Percentiles rank a stretch among this genome's conserved stretches.
Conservation (phyloP, 2,113 vertebrate genomes). For the Pollachius pollachius region DNA sequence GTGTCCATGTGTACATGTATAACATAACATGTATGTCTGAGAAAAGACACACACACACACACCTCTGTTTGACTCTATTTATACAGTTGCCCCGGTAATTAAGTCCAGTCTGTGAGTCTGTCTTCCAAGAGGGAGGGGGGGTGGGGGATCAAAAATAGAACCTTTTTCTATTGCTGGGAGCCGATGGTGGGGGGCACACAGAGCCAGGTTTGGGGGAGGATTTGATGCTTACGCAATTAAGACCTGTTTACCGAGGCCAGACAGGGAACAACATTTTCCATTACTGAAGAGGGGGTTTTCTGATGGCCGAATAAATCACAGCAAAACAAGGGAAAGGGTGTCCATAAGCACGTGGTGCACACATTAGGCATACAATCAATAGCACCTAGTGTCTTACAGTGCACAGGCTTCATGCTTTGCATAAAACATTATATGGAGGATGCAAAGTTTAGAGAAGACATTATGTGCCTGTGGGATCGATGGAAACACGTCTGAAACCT, state of each 20-base stretch:
- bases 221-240: not conserved
- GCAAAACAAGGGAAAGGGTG: not conserved
- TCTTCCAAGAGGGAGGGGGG: conserved; percentile 24
- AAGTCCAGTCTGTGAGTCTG: conserved; percentile 7
- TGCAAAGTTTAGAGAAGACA: not conserved
- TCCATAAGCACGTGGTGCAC: not conserved
- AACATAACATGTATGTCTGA: conserved; percentile 5
- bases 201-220: conserved; percentile 20
- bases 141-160: conserved; percentile 52
- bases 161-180: conserved; percentile 2
- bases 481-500: not conserved
- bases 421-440: not conserved
- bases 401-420: not conserved
- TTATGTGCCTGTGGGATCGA: not conserved
- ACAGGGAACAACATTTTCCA: conserved; percentile 8
- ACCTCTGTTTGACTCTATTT: conserved; percentile 62
- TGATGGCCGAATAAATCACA: not conserved
- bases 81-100: conserved; percentile 48
- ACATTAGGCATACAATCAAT: not conserved
- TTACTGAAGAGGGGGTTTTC: conserved; percentile 10
- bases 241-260: conserved; percentile 29
- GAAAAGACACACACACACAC: conserved; percentile 20
- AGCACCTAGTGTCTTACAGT: not conserved
- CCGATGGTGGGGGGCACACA: not conserved
- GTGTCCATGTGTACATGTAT: conserved; percentile 13